phyloP scores from a whole-genome alignment of 2,113 vertebrate species.

The Elephantulus edwardii region DNA sequence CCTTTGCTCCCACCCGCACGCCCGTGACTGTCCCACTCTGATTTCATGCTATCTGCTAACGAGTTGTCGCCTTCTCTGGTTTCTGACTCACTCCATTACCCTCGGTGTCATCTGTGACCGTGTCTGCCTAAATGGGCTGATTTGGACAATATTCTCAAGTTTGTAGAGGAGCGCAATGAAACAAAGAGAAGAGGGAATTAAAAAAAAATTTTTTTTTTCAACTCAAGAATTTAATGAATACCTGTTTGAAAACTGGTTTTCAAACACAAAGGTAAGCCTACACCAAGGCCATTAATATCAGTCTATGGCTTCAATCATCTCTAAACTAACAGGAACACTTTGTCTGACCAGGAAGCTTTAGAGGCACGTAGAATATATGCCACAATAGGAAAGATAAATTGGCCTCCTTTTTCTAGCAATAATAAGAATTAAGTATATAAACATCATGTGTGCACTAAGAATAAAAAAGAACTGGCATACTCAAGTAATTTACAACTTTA shows the following conservation, averaged over 20 bases:
- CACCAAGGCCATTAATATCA: background rate
- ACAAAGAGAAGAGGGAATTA: background rate
- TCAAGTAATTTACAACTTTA: background rate
- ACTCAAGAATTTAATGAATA: too few relatives aligned
- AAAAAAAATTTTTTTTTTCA: background rate
- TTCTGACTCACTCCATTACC: background rate
- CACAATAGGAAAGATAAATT: background rate
- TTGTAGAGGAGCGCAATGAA: background rate
- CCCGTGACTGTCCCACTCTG: background rate
- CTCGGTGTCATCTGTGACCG: background rate
- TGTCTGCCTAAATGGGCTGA: background rate
- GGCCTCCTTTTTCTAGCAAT: background rate
- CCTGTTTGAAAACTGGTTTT: background rate
- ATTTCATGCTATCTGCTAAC: background rate
- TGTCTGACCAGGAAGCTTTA: background rate
- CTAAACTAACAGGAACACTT: background rate
- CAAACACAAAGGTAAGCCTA: background rate
- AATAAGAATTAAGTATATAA: background rate
- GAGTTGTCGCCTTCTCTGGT: slow-evolving; percentile 21
- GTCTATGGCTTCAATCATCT: background rate
- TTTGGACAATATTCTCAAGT: background rate
- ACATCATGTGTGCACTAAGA: background rate
- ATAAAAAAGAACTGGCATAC: background rate
- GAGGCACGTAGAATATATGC: background rate
- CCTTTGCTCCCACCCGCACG: background rate